Conservation (phyloP, 1,140 invertebrate genomes). For the Tetramorium simillimum region DNA sequence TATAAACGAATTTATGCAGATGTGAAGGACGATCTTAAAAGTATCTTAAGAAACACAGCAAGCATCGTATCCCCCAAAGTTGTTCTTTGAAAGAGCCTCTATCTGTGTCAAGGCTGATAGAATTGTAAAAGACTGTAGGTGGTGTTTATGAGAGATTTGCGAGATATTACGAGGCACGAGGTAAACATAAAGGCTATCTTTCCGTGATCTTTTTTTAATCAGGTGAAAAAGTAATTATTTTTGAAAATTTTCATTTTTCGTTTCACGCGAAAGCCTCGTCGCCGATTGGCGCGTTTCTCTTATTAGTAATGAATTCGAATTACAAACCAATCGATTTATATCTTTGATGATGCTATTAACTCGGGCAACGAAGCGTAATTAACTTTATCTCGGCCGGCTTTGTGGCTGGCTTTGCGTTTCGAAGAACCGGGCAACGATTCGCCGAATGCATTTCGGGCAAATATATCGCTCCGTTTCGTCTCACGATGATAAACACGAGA, state of each 20-base stretch:
- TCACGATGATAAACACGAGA: background rate
- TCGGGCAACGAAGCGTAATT: conserved; percentile 20
- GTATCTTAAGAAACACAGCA: background rate
- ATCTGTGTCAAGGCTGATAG: conserved; percentile 38
- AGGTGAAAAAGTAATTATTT: background rate
- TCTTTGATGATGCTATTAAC: conserved; percentile 8
- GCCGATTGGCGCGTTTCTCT: background rate
- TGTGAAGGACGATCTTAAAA: background rate
- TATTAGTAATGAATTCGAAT: background rate
- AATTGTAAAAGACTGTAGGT: background rate
- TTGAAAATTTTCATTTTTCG: background rate
- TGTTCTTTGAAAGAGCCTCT: conserved; percentile 14
- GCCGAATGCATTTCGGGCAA: background rate
- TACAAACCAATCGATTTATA: background rate
- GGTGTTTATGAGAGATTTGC: conserved; percentile 43
- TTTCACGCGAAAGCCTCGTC: background rate
- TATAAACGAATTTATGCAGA: background rate
- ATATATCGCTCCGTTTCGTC: background rate
- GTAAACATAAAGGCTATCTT: conserved; percentile 9
- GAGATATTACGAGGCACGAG: conserved; percentile 10
- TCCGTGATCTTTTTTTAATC: background rate
- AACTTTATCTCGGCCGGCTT: conserved; percentile 17
- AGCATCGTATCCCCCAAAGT: background rate
- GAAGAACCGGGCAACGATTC: conserved; percentile 16
- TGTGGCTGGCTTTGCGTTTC: background rate